Evolutionary conservation across 2,797 vertebrate species (phyloP).

Genomic region (Argyrosomus regius): DNA sequence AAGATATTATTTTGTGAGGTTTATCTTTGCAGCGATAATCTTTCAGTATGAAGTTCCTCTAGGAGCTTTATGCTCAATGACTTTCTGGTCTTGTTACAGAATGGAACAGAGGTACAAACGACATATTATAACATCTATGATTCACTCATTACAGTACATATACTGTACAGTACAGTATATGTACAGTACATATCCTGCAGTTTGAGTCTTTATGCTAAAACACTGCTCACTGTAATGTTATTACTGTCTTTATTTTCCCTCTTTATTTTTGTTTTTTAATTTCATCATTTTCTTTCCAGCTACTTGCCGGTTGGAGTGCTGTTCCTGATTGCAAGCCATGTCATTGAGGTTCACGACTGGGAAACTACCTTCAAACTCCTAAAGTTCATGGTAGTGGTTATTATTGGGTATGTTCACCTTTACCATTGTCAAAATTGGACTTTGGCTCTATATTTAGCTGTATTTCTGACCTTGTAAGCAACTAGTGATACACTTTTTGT

Average conservation of each 20-base stretch:
- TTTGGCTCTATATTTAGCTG: not conserved
- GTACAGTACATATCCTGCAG: too few species aligned
- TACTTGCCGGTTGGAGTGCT: not conserved
- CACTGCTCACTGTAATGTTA: too few species aligned
- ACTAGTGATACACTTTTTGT: not conserved
- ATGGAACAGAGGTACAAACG: not conserved
- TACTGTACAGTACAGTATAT: too few species aligned
- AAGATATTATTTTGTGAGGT: too few species aligned
- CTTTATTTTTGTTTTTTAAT: not conserved
- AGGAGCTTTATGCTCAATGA: not conserved
- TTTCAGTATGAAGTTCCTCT: too few species aligned
- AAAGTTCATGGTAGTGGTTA: not conserved
- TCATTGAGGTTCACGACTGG: not conserved
- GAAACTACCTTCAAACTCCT: not conserved
- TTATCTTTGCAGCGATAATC: too few species aligned
- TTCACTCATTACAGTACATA: too few species aligned
- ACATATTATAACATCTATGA: too few species aligned
- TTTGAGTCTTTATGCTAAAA: too few species aligned
- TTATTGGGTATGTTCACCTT: not conserved
- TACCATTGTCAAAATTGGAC: too few species aligned
- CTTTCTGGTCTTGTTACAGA: conserved; percentile 3
- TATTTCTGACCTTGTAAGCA: not conserved
- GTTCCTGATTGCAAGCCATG: not conserved
- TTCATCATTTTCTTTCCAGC: conserved; percentile 2
- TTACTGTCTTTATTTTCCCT: too few species aligned